Evolutionary conservation across 2,797 vertebrate genomes (phyloP), one percentile per base, ranked within the genome.

Genomic region (Anniella stebbinsi): DNA sequence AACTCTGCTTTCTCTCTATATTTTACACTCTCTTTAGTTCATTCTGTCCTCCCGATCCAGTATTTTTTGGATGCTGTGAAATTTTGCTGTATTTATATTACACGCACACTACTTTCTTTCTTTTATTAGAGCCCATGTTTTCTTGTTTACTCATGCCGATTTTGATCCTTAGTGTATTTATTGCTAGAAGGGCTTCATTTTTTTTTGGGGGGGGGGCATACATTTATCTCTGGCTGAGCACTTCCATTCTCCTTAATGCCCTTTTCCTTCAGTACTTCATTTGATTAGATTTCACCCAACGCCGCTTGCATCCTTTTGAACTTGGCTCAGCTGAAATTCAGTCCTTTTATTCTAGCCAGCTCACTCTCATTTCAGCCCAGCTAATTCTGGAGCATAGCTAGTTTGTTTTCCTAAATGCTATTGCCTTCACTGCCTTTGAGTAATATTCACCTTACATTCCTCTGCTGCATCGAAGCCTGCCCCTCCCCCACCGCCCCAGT

Each of bases 111-210:
- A 9, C 21, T 54, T 36, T 2, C 15, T 72, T 84, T 87, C 38
- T 72, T 72, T 77, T 51, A 82, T 76, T 88, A 84, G 60, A 51
- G 89, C 90, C 80, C 77, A 12, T 41, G 18, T 94, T 90, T 93
- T 13, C 1, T 80, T 93, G 54, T 92, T 90, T 76, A 63, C 60
- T 82, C 28, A 13, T 54, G 83, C 48, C 45, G 89, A 80, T 86
- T 91, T 90, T 88, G 90, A 94, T 91, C 92, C 36, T 84, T 77
- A 87, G 4, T 87, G 67, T 17, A 81, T 87, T 88, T 93, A 76
- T 87, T 90, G 30, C 33, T 86, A 57, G 54, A 90, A 67, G 72
- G 63, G 28, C 60, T 57, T 15, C 12, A 28, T n/a, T 15, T 80
- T 54, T 60, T 69, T 48, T 80, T n/a, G n/a, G n/a, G n/a, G n/a